Conservation (phyloP, 2,113 vertebrate species). For the Alectura lathami region DNA sequence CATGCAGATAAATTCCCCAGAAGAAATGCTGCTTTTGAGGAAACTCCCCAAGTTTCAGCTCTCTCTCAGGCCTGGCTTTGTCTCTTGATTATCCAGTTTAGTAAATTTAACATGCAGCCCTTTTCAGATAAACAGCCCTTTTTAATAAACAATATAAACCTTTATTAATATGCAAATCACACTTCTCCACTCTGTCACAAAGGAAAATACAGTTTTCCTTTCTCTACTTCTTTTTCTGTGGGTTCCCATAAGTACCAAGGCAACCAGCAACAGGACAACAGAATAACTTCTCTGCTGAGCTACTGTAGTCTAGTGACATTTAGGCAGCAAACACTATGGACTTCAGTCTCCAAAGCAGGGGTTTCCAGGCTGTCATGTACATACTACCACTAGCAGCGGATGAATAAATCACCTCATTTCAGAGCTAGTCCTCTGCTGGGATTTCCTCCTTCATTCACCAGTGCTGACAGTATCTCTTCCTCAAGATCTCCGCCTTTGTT, state of each 20-base stretch:
- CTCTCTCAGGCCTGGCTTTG: constrained; percentile 2
- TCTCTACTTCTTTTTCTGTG: not conserved
- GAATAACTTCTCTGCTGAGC: not conserved
- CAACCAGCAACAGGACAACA: not conserved
- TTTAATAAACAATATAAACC: not conserved
- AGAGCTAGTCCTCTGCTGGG: not conserved
- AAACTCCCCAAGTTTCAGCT: not conserved
- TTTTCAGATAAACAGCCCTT: constrained; percentile 34
- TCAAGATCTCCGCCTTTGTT: not conserved
- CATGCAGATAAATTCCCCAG: constrained; percentile 42
- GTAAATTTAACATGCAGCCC: not conserved
- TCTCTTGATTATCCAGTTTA: constrained; percentile 1
- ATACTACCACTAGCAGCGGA: not conserved
- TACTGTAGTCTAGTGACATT: not conserved
- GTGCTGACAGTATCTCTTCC: not conserved
- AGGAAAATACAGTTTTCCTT: not conserved
- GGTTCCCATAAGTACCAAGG: not conserved
- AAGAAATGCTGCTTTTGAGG: constrained; percentile 32
- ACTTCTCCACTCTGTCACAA: not conserved
- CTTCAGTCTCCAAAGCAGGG: not conserved
- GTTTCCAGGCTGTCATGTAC: not conserved
- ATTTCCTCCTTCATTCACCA: not conserved
- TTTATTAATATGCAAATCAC: not conserved
- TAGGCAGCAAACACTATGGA: not conserved
- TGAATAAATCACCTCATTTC: not conserved